These are phyloP conservation scores for Cheirogaleus medius DNA, from an alignment of 2,113 vertebrate genomes.

Conservation along the genomic window DNA sequence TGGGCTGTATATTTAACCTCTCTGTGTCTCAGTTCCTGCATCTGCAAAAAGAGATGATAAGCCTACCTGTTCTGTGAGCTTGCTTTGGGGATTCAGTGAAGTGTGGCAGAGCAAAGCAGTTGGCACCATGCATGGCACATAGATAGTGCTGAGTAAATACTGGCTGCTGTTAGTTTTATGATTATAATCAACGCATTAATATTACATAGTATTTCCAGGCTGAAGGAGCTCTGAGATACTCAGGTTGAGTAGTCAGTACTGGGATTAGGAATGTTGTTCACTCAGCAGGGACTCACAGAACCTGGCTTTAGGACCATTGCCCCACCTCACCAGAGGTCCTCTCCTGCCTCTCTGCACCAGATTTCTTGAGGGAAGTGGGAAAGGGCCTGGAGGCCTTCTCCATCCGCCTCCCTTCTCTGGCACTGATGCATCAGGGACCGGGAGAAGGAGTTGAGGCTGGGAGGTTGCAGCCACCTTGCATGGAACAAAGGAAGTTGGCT, in stretches of 20 bases:
- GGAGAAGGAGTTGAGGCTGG: accelerated
- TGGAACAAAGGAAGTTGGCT: not conserved
- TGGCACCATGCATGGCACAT: not conserved
- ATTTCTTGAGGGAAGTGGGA: not conserved
- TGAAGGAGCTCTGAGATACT: not conserved
- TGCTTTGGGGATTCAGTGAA: not conserved
- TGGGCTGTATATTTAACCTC: not conserved
- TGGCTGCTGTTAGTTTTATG: not conserved
- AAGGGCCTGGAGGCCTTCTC: not conserved
- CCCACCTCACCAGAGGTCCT: too few species aligned
- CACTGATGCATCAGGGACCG: not conserved
- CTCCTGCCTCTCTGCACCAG: not conserved
- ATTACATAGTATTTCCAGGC: not conserved
- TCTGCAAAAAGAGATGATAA: not conserved
- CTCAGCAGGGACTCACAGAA: not conserved
- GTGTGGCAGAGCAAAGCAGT: not conserved
- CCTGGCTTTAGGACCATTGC: not conserved
- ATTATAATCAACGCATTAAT: accelerated
- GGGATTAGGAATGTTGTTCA: not conserved
- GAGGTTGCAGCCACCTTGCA: accelerated
- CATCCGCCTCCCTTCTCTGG: not conserved
- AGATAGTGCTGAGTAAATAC: accelerated
- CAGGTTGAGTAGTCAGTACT: not conserved
- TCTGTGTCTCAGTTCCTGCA: not conserved
- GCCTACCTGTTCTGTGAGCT: not conserved